Evolutionary conservation across 2,797 vertebrate genomes (phyloP), one percentile per base, ranked within the genome.

Genomic region (Melanotaenia parkinsoni): DNA sequence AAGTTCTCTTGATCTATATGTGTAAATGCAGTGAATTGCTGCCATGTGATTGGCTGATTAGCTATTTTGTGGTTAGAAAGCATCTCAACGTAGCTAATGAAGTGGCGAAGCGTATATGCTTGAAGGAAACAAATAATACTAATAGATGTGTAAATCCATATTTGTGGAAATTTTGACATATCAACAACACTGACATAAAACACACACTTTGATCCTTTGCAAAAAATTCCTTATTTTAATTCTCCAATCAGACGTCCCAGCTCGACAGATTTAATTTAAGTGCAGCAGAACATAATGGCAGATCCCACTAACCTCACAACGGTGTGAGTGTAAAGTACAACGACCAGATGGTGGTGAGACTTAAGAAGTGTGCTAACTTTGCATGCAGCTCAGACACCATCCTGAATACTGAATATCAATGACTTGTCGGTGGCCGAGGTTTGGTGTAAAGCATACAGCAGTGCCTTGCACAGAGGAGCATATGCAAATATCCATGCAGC

Each of bases 351-450:
- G 56, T 74, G 63, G n/a, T 45, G 56, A 57, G 74, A 78, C 54
- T 47, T 63, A 64, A 70, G 51, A 65, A 58, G 80, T 63, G 58
- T 47, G 40, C 66, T 54, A 65, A 78, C 66, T 87, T 54, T 81
- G 83, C 72, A 76, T 82, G 84, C 58, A 76, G 71, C 83, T 87
- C 74, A 70, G 69, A 81, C 80, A 81, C 71, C 60, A 22, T 18
- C 28, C 66, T 85, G 84, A 82, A 82, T 82, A 72, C 80, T 82
- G 84, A 88, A 87, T 91, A 85, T 80, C 79, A 90, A 90, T 90
- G 87, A 86, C 54, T 81, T 56, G n/a, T 64, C 81, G 77, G 80
- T 85, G 78, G 74, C 53, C 1, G 50, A 50, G 51, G 80, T 84
- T 86, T 77, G 53, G 68, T 51, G 63, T 69, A 77, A 83, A 81